phyloP scores from a whole-genome alignment of 2,113 vertebrate species.

The Corythoichthys intestinalis region DNA sequence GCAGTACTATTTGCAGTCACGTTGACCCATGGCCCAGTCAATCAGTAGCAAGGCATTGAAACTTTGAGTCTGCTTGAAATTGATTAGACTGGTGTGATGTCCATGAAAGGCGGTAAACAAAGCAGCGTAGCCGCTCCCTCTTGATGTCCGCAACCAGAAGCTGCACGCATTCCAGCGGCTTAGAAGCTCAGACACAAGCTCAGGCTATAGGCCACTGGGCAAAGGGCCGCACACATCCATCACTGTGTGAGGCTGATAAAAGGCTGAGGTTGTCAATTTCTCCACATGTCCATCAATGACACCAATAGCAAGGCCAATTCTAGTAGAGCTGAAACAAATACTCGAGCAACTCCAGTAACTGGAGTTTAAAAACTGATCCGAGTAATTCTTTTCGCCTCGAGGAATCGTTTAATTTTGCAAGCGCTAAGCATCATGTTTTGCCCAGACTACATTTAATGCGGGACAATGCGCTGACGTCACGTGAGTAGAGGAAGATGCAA shows the following conservation, averaged over 20 bases:
- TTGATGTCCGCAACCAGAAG: slow-evolving; percentile 55
- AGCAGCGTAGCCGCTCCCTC: slow-evolving; percentile 28
- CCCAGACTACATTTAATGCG: too few species aligned
- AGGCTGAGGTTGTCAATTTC: slow-evolving; percentile 34
- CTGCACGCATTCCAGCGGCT: slow-evolving; percentile 62
- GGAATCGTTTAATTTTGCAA: too few species aligned
- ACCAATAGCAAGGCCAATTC: background rate
- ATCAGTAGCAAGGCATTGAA: slow-evolving; percentile 28
- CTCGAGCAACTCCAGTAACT: too few species aligned
- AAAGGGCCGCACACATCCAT: slow-evolving; percentile 59
- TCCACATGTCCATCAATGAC: slow-evolving; percentile 36
- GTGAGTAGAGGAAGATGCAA: too few species aligned
- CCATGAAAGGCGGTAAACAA: slow-evolving; percentile 58
- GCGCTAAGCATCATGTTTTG: too few species aligned
- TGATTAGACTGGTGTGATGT: slow-evolving; percentile 50
- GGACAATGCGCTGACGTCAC: too few species aligned
- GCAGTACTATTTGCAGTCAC: slow-evolving; percentile 12
- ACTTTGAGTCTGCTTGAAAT: slow-evolving; percentile 43
- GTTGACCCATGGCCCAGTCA: slow-evolving; percentile 24
- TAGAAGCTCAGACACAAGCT: slow-evolving; percentile 59
- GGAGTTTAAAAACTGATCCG: too few species aligned
- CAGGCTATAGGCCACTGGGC: slow-evolving; percentile 55
- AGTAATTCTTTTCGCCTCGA: too few species aligned
- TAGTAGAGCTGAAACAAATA: too few species aligned
- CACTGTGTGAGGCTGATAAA: slow-evolving; percentile 60